Evolutionary conservation across 2,797 vertebrate genomes (phyloP).

Genomic region (Heterohyrax brucei): DNA sequence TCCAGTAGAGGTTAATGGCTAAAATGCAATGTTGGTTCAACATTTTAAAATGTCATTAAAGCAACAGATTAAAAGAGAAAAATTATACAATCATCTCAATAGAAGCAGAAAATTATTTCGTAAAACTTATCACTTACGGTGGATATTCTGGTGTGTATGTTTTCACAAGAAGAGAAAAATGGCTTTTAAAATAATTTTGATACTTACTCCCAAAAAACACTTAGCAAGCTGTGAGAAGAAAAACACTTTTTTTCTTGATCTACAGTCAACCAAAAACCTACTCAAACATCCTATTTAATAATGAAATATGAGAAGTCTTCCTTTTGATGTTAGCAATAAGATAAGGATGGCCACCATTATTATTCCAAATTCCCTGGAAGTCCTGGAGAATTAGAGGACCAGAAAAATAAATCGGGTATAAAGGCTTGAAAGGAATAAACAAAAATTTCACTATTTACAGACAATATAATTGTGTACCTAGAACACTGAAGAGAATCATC

Average conservation of each 20-base stretch:
- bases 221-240: constrained; percentile 54
- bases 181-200: neutral
- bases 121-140: constrained; percentile 45
- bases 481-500: constrained; percentile 21
- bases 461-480: neutral
- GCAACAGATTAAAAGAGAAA: constrained; percentile 59
- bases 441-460: constrained; percentile 10
- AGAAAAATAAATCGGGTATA: constrained; percentile 38
- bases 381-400: constrained; percentile 2
- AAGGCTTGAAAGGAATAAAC: constrained; percentile 44
- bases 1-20: constrained; percentile 37
- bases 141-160: neutral
- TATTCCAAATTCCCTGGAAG: constrained; percentile 1
- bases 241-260: constrained; percentile 19
- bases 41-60: constrained; percentile 70
- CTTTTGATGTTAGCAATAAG: neutral
- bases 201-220: constrained; percentile 27
- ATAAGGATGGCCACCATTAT: neutral
- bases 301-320: constrained; percentile 58
- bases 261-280: constrained; percentile 59
- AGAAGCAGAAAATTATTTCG: constrained; percentile 61
- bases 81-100: constrained; percentile 33
- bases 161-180: neutral
- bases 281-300: constrained; percentile 30
- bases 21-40: constrained; percentile 49